These are phyloP conservation scores for Choloepus hoffmanni DNA, from an alignment of 2,113 vertebrate species.

Conservation along the genomic window DNA sequence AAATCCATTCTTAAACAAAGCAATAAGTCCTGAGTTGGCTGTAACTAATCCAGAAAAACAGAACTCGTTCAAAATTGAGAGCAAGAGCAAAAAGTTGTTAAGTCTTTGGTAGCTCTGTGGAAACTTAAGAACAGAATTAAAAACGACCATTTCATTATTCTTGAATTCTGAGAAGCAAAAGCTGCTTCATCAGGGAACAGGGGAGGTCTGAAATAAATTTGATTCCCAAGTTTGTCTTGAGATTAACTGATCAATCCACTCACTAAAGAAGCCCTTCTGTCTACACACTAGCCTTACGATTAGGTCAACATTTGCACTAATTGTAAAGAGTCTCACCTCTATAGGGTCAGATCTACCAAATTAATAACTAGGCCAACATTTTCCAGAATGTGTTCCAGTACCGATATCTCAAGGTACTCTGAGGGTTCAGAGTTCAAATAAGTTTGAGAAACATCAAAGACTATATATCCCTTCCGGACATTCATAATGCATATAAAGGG, in stretches of 20 bases:
- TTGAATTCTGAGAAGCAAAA: constrained; percentile 4
- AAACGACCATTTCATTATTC: not conserved
- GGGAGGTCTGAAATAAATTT: not conserved
- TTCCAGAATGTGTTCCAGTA: not conserved
- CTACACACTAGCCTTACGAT: not conserved
- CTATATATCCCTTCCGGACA: not conserved
- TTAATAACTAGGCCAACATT: not conserved
- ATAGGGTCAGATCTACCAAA: not conserved
- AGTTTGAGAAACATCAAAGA: not conserved
- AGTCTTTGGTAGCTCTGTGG: not conserved
- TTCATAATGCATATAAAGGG: not conserved
- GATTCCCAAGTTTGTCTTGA: not conserved
- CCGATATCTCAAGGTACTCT: not conserved
- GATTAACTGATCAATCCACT: not conserved
- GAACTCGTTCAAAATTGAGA: not conserved
- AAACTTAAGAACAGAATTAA: not conserved
- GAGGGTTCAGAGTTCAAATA: not conserved
- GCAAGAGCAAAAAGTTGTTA: not conserved
- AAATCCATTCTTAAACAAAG: not conserved
- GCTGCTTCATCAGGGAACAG: not conserved
- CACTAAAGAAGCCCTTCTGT: not conserved
- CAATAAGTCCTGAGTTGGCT: not conserved
- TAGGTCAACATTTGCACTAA: not conserved
- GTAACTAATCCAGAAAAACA: not conserved
- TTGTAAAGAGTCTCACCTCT: not conserved